Conservation (phyloP, 2,888 invertebrate species). For the Meloe dianella region DNA sequence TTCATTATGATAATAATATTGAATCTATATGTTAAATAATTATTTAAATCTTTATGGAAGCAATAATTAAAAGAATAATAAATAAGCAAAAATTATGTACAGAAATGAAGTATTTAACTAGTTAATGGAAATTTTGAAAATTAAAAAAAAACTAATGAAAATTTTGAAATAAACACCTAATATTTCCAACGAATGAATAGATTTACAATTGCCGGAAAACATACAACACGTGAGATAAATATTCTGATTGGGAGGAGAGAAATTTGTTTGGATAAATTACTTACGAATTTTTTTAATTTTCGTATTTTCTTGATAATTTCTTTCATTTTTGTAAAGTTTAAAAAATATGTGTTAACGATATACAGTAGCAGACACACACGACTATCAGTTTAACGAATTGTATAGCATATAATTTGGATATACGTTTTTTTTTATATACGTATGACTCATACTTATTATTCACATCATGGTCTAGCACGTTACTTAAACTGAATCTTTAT, state of each 20-base stretch:
- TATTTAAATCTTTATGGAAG: not conserved
- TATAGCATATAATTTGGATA: not conserved
- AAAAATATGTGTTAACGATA: slow-evolving; percentile 2
- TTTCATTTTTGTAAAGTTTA: slow-evolving; percentile 11
- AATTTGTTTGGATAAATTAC: no score
- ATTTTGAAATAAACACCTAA: not conserved
- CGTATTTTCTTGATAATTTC: slow-evolving; percentile 17
- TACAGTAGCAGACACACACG: not conserved
- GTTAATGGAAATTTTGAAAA: no score
- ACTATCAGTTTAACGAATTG: not conserved
- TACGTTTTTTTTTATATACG: slow-evolving; percentile 11
- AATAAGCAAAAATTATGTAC: no score
- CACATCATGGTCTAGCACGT: slow-evolving; percentile 13
- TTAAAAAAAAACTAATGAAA: not conserved
- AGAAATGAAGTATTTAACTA: no score
- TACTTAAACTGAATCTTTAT: not conserved
- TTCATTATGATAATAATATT: not conserved
- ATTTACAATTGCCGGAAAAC: no score
- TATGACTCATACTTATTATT: slow-evolving; percentile 35
- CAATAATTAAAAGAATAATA: not conserved
- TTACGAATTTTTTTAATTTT: not conserved
- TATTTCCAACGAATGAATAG: no score
- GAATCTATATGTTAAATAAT: not conserved
- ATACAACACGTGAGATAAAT: not conserved
- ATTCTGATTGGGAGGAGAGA: not conserved